A percentile compares a stretch with the other conserved stretches of the same genome.
Evolutionary conservation across 2,888 invertebrate species (phyloP).

Genomic region (Rapana venosa): DNA sequence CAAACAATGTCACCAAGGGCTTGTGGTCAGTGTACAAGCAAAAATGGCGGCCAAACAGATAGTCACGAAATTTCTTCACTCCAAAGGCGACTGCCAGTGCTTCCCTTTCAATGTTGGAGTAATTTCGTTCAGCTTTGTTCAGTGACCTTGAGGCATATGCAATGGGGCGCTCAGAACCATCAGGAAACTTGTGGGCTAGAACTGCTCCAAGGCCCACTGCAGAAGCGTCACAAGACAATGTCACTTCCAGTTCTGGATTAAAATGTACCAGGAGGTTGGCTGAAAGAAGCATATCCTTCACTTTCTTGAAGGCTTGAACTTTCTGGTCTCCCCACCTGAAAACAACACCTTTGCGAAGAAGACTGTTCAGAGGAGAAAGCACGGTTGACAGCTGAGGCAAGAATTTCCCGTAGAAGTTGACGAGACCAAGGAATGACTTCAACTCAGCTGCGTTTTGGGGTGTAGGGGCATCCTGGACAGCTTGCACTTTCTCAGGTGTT

Average conservation of each 20-base stretch:
- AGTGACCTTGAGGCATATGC: slow-evolving; percentile 66
- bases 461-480: neutral
- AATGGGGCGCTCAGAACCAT: slow-evolving; percentile 76
- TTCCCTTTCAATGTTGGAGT: slow-evolving; percentile 55
- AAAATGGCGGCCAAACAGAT: slow-evolving; percentile 77
- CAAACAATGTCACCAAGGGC: slow-evolving; percentile 76
- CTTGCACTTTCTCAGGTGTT: slow-evolving; percentile 29
- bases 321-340: neutral
- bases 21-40: slow-evolving; percentile 78
- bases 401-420: slow-evolving; percentile 59
- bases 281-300: slow-evolving; percentile 54
- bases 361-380: slow-evolving; percentile 55
- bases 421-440: slow-evolving; percentile 47
- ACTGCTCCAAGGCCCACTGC: slow-evolving; percentile 70
- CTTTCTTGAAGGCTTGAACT: slow-evolving; percentile 47
- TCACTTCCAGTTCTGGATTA: slow-evolving; percentile 64
- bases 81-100: slow-evolving; percentile 76
- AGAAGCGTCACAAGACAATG: slow-evolving; percentile 76
- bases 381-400: slow-evolving; percentile 53
- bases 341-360: slow-evolving; percentile 53
- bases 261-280: slow-evolving; percentile 54
- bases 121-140: slow-evolving; percentile 72
- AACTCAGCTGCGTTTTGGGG: slow-evolving; percentile 44
- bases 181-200: slow-evolving; percentile 57
- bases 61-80: slow-evolving; percentile 69